Conservation (phyloP, 2,113 vertebrate species). For the Heterotis niloticus region DNA sequence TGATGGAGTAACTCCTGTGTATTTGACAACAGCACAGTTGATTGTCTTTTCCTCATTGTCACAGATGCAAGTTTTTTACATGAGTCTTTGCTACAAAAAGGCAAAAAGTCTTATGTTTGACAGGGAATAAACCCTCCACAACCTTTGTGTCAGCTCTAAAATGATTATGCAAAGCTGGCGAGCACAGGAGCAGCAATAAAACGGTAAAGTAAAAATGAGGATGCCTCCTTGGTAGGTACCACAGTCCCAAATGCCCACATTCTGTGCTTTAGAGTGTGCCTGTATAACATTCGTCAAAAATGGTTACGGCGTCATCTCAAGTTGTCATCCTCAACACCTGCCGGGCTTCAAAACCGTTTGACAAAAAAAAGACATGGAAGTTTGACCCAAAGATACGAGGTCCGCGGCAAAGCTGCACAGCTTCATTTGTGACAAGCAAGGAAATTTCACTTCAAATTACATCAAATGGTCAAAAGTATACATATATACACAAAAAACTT, state of each 20-base stretch:
- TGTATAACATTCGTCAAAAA: background rate
- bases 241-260: no score
- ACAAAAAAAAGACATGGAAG: background rate
- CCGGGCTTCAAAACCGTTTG: background rate
- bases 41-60: background rate
- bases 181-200: background rate
- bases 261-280: background rate
- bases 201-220: background rate
- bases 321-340: background rate
- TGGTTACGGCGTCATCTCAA: background rate
- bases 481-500: background rate
- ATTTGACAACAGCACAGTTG: slow-evolving; percentile 11
- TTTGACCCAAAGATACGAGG: background rate
- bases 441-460: background rate
- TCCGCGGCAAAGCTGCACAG: background rate
- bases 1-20: background rate
- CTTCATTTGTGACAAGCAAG: background rate
- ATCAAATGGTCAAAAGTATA: background rate
- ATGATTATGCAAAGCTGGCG: background rate
- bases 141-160: background rate
- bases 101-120: slow-evolving; percentile 10
- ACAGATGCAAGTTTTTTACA: background rate
- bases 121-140: background rate
- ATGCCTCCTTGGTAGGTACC: background rate
- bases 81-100: background rate